phyloP scores from a whole-genome alignment of 2,888 invertebrate genomes.

The Drosophila neotestacea region DNA sequence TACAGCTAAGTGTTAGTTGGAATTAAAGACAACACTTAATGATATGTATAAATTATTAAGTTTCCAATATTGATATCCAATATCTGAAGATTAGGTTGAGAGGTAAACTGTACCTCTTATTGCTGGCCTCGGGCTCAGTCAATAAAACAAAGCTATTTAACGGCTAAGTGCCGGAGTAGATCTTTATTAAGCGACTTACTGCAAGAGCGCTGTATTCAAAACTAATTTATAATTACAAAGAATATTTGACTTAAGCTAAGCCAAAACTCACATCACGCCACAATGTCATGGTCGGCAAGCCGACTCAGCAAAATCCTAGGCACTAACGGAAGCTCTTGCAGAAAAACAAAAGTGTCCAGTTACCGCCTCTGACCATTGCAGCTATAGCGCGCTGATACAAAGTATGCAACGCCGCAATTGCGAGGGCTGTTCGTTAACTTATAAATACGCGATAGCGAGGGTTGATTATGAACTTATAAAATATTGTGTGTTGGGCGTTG shows the following conservation, averaged over 20 bases:
- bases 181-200: constrained; percentile 1
- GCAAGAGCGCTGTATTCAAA: neutral
- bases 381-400: neutral
- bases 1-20: no score
- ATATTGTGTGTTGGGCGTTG: no score
- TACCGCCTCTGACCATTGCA: constrained; percentile 12
- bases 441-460: neutral
- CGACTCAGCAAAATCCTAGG: constrained; percentile 10
- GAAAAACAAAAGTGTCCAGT: constrained; percentile 2
- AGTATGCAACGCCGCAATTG: constrained; percentile 3
- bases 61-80: neutral
- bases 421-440: constrained; percentile 1
- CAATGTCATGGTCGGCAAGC: constrained; percentile 3
- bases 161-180: constrained; percentile 1
- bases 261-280: constrained; percentile 5
- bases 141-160: neutral
- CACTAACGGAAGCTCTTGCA: constrained; percentile 10
- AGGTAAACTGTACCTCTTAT: neutral
- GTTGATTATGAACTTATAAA: no score
- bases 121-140: constrained; percentile 3
- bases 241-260: constrained; percentile 2
- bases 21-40: no score
- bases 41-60: neutral
- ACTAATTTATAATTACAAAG: neutral
- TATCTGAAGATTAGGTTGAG: neutral